Conservation (phyloP, 2,113 vertebrate species). For the Madoqua kirkii region DNA sequence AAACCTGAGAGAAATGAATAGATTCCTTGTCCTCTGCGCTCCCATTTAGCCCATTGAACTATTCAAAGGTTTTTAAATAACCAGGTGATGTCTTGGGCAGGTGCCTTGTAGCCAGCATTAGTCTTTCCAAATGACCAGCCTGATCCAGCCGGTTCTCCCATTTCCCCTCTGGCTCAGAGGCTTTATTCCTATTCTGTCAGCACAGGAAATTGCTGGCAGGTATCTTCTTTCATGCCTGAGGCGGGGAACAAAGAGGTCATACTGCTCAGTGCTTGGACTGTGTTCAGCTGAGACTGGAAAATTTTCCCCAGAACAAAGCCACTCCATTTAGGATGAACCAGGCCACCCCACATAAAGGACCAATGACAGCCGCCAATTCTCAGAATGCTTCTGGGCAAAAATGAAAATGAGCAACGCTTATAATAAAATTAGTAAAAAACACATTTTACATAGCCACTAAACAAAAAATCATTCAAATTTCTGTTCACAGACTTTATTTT, state of each 20-base stretch:
- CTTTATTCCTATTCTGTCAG: neutral
- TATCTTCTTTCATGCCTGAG: neutral
- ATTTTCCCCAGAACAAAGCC: neutral
- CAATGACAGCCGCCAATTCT: neutral
- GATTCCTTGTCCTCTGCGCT: neutral
- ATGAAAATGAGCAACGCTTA: neutral
- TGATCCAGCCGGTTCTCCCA: neutral
- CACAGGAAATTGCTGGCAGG: conserved; percentile 35
- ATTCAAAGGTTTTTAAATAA: neutral
- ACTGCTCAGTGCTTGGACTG: neutral
- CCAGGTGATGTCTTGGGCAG: neutral
- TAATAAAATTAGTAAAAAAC: neutral
- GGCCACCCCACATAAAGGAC: neutral
- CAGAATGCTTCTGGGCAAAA: neutral
- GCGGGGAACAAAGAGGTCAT: neutral
- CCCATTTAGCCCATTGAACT: neutral
- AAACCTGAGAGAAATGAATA: conserved; percentile 27
- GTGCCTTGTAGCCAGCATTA: neutral
- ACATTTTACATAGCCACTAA: neutral
- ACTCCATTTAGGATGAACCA: neutral
- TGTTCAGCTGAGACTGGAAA: neutral
- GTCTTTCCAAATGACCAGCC: neutral
- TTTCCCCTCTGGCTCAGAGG: neutral
- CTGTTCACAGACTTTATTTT: neutral
- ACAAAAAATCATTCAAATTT: neutral